Conservation (phyloP, 2,888 invertebrate genomes). For the Meteorus colon region DNA sequence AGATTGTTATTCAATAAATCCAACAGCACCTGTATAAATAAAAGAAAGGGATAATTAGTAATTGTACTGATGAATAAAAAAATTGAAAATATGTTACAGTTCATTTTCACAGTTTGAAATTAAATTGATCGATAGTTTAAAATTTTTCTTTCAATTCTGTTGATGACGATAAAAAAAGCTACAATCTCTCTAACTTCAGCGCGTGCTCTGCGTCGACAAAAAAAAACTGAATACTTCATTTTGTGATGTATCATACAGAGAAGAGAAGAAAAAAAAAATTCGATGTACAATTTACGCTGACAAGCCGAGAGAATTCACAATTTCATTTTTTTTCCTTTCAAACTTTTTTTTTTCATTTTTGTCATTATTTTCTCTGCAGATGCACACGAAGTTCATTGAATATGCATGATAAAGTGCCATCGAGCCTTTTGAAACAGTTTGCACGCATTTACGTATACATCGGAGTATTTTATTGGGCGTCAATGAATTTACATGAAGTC, state of each 20-base stretch:
- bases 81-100: not conserved
- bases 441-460: constrained; percentile 24
- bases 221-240: no score
- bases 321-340: not conserved
- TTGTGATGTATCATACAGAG: no score
- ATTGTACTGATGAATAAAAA: not conserved
- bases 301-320: not conserved
- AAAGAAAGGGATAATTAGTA: not conserved
- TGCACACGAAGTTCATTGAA: constrained; percentile 23
- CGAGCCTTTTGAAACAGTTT: constrained; percentile 36
- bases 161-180: no score
- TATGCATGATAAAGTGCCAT: constrained; percentile 44
- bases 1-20: not conserved
- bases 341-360: constrained; percentile 17
- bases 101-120: not conserved
- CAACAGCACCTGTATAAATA: not conserved
- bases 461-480: not conserved
- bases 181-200: no score
- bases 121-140: no score
- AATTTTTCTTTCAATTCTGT: no score
- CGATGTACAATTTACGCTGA: no score
- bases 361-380: not conserved
- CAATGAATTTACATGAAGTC: constrained; percentile 23
- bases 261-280: no score
- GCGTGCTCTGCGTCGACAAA: no score